A percentile compares a stretch with the other conserved stretches of the same genome.
Conservation (phyloP, 2,888 invertebrate genomes). For the Mimachlamys varia region DNA sequence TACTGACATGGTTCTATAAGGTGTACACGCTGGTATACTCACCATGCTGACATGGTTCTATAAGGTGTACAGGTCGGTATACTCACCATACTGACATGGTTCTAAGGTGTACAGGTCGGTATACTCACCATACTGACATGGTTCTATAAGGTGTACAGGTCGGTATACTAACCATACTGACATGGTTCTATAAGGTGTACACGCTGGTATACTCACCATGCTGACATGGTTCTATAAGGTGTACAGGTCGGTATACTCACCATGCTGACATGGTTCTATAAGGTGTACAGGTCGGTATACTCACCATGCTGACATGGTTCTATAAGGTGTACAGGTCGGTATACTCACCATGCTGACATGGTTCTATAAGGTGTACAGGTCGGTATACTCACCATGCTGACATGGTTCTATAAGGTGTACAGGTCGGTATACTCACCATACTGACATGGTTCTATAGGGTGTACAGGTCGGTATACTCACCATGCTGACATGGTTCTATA, state of each 20-base stretch:
- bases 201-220: constrained; percentile 87
- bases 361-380: too few species aligned
- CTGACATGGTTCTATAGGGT: too few species aligned
- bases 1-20: constrained; percentile 91
- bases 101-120: constrained; percentile 84
- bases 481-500: constrained; percentile 90
- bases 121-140: constrained; percentile 92
- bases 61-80: too few species aligned
- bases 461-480: constrained; percentile 84
- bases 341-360: constrained; percentile 92
- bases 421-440: constrained; percentile 86
- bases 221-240: too few species aligned
- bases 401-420: too few species aligned
- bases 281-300: constrained; percentile 75
- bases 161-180: constrained; percentile 88
- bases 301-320: constrained; percentile 94
- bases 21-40: too few species aligned
- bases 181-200: too few species aligned
- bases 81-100: constrained; percentile 93
- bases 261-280: constrained; percentile 94
- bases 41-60: constrained; percentile 95
- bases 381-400: constrained; percentile 88
- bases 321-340: too few species aligned
- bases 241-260: constrained; percentile 84
- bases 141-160: too few species aligned